Evolutionary conservation across 2,888 invertebrate genomes (phyloP), one percentile per base, ranked within the genome.

Genomic region (Caenorhabditis macrosperma): DNA sequence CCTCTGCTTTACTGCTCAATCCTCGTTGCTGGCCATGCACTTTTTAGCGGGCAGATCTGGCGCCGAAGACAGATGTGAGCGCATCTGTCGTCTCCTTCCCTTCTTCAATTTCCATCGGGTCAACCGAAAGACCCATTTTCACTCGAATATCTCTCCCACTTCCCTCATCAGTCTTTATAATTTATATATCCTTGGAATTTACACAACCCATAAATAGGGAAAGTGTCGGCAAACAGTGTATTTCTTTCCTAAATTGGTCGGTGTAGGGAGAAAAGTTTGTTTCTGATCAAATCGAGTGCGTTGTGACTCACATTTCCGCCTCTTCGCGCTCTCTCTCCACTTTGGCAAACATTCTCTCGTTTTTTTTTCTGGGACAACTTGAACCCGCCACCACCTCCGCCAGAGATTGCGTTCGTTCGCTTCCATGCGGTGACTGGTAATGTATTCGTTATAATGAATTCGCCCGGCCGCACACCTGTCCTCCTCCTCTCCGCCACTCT

Each of bases 401-500:
- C 50, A 33, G 7, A 10, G 20, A 28, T 35, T 50, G 24, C 50
- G 28, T 24, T 30, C 59, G 60, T 26, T 26, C 52, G 20, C 59
- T 61, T 54, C 33, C n/a, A 41, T 63, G 61, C 69, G 69, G 54
- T 55, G 55, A 63, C 63, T 72, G 48, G 72, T 72, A 72, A 72
- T 63, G 72, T 55, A 72, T 72, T 72, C 63, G 48, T 72, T 63
- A 64, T 72, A 72, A 72, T 72, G 41, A 72, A 71, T 71, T 71
- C 52, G 52, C 26, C 60, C n/a, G 48, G 46, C 61, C 72, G 72
- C 63, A 72, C 72, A 72, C 72, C 72, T 72, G 72, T 72, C 72
- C 71, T 63, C 71, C 55, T 54, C 60, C 54, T 46, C 44, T 17
- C 55, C 72, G 24, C 41, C 72, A 26, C 71, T 35, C 41, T 46